Conservation (phyloP, 2,888 invertebrate species). For the Drosophila stalkeri region DNA sequence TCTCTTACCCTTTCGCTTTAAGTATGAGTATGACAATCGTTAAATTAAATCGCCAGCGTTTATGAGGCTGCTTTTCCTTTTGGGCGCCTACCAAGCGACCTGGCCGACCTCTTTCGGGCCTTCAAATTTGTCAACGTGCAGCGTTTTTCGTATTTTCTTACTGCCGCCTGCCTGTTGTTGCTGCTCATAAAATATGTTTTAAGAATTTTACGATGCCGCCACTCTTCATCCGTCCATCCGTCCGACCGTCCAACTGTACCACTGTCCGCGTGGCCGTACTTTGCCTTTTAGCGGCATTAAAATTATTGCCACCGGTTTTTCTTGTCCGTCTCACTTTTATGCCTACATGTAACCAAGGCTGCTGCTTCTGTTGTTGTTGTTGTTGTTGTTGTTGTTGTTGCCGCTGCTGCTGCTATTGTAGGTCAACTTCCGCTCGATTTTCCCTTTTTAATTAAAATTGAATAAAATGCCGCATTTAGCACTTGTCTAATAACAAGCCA, state of each 20-base stretch:
- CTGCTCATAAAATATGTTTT: constrained; percentile 78
- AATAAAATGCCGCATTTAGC: constrained; percentile 70
- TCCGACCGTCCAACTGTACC: background rate
- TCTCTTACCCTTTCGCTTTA: constrained; percentile 45
- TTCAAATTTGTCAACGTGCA: constrained; percentile 76
- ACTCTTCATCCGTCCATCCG: constrained; percentile 27
- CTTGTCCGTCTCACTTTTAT: constrained; percentile 67
- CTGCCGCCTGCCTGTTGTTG: constrained; percentile 38
- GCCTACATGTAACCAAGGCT: constrained; percentile 63
- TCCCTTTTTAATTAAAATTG: constrained; percentile 72
- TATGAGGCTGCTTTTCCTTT: constrained; percentile 76
- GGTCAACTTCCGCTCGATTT: constrained; percentile 74
- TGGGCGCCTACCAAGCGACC: constrained; percentile 69
- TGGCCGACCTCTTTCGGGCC: constrained; percentile 71
- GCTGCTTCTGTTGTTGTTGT: constrained; percentile 2
- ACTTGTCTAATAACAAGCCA: constrained; percentile 69
- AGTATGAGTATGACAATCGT: constrained; percentile 73
- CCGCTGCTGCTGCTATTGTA: constrained; percentile 30
- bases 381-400: background rate
- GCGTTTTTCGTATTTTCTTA: constrained; percentile 74
- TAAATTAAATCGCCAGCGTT: constrained; percentile 80
- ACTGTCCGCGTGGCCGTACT: constrained; percentile 35
- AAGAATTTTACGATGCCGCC: constrained; percentile 80
- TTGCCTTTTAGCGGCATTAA: constrained; percentile 67
- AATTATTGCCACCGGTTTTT: constrained; percentile 78